Percentiles rank a stretch among this genome's conserved stretches.
Conservation (phyloP, 92 coral and sea anemone species). For the Umimayanthus chanpuru region DNA sequence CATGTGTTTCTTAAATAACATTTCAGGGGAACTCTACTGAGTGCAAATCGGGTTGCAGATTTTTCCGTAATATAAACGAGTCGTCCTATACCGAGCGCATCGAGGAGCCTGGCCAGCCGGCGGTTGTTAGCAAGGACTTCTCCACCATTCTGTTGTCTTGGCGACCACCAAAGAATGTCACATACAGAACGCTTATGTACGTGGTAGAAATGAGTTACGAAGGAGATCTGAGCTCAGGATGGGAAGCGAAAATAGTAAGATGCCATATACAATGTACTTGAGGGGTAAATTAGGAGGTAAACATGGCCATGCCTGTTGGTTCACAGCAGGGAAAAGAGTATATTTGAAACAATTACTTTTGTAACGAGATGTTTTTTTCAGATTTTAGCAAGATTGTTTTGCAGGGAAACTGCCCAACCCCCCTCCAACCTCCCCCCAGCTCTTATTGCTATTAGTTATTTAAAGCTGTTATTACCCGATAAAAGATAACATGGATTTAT, state of each 20-base stretch:
- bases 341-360: too few relatives aligned
- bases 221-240: constrained; percentile 26
- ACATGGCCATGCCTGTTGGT: too few relatives aligned
- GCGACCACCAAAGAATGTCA: constrained; percentile 2
- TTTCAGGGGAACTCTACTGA: not conserved
- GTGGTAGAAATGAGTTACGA: constrained; percentile 36
- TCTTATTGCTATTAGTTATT: too few relatives aligned
- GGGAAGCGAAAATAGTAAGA: constrained; percentile 1
- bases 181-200: constrained; percentile 29
- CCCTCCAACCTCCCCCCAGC: too few relatives aligned
- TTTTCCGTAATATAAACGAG: constrained; percentile 1
- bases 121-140: not conserved
- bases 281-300: too few relatives aligned
- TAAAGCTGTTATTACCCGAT: too few relatives aligned
- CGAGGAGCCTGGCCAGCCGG: not conserved
- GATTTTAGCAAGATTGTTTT: too few relatives aligned
- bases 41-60: constrained; percentile 26
- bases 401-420: too few relatives aligned
- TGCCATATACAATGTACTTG: not conserved
- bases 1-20: too few relatives aligned
- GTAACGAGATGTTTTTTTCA: too few relatives aligned
- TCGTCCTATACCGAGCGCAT: constrained; percentile 22
- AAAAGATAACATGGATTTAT: too few relatives aligned
- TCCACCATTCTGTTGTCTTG: constrained; percentile 25
- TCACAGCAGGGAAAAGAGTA: too few relatives aligned